These are phyloP conservation scores for Drosophila ohnishii DNA, from an alignment of 1,140 invertebrate species.

Conservation along the genomic window DNA sequence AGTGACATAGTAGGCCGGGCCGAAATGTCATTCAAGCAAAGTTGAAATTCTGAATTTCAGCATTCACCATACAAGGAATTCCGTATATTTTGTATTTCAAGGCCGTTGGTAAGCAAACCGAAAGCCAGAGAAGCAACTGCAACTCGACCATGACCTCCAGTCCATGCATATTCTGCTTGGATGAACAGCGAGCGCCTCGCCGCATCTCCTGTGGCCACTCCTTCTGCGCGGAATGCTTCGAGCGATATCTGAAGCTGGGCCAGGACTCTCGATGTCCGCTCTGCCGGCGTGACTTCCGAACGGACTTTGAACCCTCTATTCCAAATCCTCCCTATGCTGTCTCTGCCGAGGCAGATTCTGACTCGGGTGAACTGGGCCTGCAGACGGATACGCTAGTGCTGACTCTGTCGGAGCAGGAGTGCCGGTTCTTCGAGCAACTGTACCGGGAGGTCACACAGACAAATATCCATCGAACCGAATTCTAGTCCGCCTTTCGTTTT, in stretches of 20 bases:
- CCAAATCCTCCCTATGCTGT: neutral
- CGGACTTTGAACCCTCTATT: conserved; percentile 4
- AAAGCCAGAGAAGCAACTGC: conserved; percentile 2
- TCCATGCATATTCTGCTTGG: conserved; percentile 69
- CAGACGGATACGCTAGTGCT: conserved; percentile 51
- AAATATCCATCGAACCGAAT: neutral
- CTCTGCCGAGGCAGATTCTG: neutral
- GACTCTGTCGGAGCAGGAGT: conserved; percentile 62
- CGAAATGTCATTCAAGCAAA: neutral
- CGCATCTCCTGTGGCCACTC: conserved; percentile 57
- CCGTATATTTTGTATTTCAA: conserved; percentile 33
- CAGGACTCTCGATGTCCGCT: conserved; percentile 54
- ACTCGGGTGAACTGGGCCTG: conserved; percentile 8
- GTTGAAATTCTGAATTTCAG: neutral
- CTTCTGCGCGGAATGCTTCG: conserved; percentile 55
- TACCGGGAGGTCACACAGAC: conserved; percentile 23
- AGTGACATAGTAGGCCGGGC: neutral
- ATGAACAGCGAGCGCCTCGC: conserved; percentile 53
- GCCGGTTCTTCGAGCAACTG: conserved; percentile 52
- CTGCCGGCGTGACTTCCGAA: conserved; percentile 53
- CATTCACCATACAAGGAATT: neutral
- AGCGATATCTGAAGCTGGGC: conserved; percentile 45
- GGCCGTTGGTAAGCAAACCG: conserved; percentile 6
- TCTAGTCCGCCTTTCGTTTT: neutral
- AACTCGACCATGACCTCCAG: conserved; percentile 39